Evolutionary conservation across 2,888 invertebrate species (phyloP).

Genomic region (Epinotia bilunana): DNA sequence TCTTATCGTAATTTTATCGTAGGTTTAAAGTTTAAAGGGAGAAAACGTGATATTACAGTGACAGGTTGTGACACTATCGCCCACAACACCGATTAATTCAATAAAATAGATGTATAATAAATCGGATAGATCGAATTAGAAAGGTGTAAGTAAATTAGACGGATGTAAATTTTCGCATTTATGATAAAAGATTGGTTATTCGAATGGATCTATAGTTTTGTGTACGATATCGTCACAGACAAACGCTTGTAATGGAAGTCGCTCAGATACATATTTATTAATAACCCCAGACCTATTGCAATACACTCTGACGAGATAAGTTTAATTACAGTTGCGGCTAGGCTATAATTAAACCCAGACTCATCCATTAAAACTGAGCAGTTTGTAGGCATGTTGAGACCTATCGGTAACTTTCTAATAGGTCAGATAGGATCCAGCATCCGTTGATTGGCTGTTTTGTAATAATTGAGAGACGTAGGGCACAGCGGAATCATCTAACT

Average conservation of each 20-base stretch:
- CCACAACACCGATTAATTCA: too few relatives aligned
- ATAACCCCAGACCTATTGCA: not conserved
- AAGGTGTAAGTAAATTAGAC: too few relatives aligned
- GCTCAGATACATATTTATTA: not conserved
- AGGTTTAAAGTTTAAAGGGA: too few relatives aligned
- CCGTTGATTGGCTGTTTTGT: not conserved
- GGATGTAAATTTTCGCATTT: too few relatives aligned
- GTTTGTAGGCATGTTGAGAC: not conserved
- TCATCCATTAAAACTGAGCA: not conserved
- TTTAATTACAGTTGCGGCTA: not conserved
- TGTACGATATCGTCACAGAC: not conserved
- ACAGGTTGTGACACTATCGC: too few relatives aligned
- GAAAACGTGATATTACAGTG: too few relatives aligned
- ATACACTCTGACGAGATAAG: slow-evolving; percentile 1
- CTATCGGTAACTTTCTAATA: slow-evolving; percentile 11
- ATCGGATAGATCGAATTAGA: too few relatives aligned
- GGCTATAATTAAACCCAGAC: not conserved
- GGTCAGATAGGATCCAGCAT: not conserved
- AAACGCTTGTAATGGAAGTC: not conserved
- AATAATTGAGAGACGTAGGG: not conserved
- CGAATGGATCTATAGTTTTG: too few relatives aligned
- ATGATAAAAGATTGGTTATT: too few relatives aligned
- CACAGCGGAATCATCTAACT: not conserved
- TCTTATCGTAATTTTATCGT: too few relatives aligned
- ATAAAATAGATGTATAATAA: too few relatives aligned